Evolutionary conservation across 2,888 invertebrate genomes (phyloP).

Genomic region (Nemapogon koenigi): DNA sequence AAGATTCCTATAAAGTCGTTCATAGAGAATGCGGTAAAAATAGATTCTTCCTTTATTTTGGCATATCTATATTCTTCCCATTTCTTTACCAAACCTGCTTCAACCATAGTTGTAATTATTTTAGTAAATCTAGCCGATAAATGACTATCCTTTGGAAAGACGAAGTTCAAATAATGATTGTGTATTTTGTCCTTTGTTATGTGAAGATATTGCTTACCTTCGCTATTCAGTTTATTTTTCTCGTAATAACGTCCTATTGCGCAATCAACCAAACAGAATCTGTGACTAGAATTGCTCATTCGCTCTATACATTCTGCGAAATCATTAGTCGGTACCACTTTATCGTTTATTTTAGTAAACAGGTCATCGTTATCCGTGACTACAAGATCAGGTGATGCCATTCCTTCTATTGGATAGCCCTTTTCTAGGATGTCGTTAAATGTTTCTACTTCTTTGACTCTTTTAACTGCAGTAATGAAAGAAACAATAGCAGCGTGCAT

Average conservation of each 20-base stretch:
- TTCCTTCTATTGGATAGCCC: conserved; percentile 43
- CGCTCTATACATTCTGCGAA: conserved; percentile 32
- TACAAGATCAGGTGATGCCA: conserved; percentile 46
- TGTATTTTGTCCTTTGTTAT: conserved; percentile 45
- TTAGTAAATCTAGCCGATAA: conserved; percentile 33
- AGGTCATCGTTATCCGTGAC: conserved; percentile 41
- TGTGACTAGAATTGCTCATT: conserved; percentile 32
- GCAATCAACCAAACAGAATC: conserved; percentile 51
- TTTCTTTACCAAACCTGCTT: conserved; percentile 46
- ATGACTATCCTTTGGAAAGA: conserved; percentile 37
- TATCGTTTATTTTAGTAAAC: conserved; percentile 36
- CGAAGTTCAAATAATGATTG: conserved; percentile 39
- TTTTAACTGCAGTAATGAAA: conserved; percentile 42
- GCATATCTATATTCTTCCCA: conserved; percentile 48
- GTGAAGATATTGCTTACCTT: conserved; percentile 48
- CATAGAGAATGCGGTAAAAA: conserved; percentile 32
- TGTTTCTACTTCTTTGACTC: conserved; percentile 47
- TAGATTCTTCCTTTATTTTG: conserved; percentile 38
- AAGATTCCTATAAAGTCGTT: conserved; percentile 38
- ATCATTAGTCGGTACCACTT: conserved; percentile 28
- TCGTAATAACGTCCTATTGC: conserved; percentile 37
- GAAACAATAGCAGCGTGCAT: conserved; percentile 51
- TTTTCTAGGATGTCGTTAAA: conserved; percentile 47
- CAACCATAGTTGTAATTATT: conserved; percentile 33
- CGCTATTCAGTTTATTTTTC: conserved; percentile 35